phyloP scores from a whole-genome alignment of 2,797 vertebrate species.

The Rousettus madagascariensis region DNA sequence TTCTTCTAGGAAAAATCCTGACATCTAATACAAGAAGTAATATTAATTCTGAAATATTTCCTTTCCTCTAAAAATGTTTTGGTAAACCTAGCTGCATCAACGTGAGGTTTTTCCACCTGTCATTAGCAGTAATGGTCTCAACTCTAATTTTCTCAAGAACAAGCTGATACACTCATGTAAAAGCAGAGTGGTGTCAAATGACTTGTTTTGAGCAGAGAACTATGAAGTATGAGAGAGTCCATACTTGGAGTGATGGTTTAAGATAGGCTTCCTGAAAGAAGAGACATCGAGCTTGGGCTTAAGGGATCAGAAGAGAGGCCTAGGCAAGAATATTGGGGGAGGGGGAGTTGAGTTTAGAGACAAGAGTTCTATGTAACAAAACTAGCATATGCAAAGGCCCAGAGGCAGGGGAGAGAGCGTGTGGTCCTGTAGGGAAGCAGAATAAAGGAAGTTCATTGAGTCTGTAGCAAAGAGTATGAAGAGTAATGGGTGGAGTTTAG shows the following conservation, averaged over 20 bases:
- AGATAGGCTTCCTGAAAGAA: background rate
- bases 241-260: background rate
- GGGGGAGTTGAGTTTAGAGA: background rate
- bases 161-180: background rate
- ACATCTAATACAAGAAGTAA: constrained; percentile 41
- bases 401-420: background rate
- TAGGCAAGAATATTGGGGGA: background rate
- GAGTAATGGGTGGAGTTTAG: background rate
- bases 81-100: background rate
- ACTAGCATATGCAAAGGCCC: background rate
- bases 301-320: background rate
- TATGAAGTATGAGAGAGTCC: background rate
- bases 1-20: constrained; percentile 48
- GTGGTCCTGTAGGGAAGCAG: background rate
- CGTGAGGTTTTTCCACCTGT: constrained; percentile 14
- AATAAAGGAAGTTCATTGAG: background rate
- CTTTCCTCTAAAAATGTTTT: constrained; percentile 45
- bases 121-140: background rate
- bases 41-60: constrained; percentile 32
- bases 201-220: background rate
- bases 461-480: background rate
- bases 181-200: background rate
- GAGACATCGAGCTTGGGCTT: background rate
- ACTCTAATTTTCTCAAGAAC: background rate
- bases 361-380: background rate